Percentiles rank a stretch among this genome's conserved stretches.
Evolutionary conservation across 2,888 invertebrate species (phyloP).

Genomic region (Rhingia rostrata): DNA sequence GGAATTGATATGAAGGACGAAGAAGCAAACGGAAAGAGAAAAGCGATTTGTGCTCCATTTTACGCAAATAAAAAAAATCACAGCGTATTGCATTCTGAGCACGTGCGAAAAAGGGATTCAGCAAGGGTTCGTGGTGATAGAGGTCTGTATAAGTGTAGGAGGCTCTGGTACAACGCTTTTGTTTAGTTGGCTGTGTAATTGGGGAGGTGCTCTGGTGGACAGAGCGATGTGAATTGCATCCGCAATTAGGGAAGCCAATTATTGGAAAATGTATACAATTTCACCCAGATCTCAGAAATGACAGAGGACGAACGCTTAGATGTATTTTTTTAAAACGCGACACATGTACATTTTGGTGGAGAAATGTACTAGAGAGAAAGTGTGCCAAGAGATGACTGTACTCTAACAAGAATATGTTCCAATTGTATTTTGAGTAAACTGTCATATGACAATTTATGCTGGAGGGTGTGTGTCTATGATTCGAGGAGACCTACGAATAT

Average conservation of each 20-base stretch:
- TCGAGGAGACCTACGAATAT: too few relatives aligned
- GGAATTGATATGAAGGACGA: background rate
- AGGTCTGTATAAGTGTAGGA: conserved; percentile 12
- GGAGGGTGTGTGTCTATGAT: too few relatives aligned
- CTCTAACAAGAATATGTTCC: too few relatives aligned
- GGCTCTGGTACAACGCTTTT: conserved; percentile 19
- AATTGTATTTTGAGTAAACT: too few relatives aligned
- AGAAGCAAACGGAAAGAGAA: conserved; percentile 13
- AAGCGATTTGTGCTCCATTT: conserved; percentile 57
- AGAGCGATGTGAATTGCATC: conserved; percentile 57
- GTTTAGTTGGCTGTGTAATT: conserved; percentile 54
- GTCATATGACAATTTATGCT: too few relatives aligned
- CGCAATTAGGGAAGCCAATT: conserved; percentile 31
- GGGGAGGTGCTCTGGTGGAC: conserved; percentile 33
- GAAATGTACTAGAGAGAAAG: too few relatives aligned
- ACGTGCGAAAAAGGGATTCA: conserved; percentile 58
- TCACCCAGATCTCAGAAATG: background rate
- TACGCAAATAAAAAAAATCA: conserved; percentile 68
- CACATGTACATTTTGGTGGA: too few relatives aligned
- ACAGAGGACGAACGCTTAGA: background rate
- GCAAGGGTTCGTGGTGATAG: conserved; percentile 25
- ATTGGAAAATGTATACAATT: background rate
- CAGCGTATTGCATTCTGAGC: conserved; percentile 62
- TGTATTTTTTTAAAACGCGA: too few relatives aligned
- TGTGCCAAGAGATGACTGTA: background rate